These are phyloP conservation scores for Drosophila pectinifera DNA, from an alignment of 1,140 invertebrate genomes.

Conservation along the genomic window DNA sequence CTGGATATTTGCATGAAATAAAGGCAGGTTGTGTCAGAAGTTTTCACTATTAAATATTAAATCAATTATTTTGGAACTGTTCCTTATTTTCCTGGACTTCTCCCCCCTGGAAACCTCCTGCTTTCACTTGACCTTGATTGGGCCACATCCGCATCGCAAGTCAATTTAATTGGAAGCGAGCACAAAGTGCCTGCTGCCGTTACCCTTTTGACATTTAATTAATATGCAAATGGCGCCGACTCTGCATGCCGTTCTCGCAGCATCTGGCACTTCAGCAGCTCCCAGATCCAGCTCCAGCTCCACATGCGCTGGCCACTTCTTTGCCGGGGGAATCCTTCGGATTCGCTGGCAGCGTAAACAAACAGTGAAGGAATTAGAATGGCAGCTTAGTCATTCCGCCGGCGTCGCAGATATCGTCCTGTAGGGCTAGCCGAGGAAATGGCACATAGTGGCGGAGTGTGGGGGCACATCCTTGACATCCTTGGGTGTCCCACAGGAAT, in stretches of 20 bases:
- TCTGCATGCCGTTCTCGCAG: constrained; percentile 34
- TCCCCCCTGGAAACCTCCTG: not conserved
- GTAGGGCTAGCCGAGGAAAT: constrained; percentile 42
- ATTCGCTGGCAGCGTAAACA: constrained; percentile 41
- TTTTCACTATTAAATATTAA: no score
- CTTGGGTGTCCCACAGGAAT: constrained; percentile 65
- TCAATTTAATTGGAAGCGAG: constrained; percentile 50
- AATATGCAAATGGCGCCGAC: constrained; percentile 71
- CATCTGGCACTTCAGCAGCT: constrained; percentile 29
- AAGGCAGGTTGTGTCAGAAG: not conserved
- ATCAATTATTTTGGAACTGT: not conserved
- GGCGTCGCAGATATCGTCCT: constrained; percentile 72
- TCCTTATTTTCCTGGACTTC: not conserved
- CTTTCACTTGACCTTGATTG: constrained; percentile 31
- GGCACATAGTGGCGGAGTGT: constrained; percentile 1
- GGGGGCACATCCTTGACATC: constrained; percentile 33
- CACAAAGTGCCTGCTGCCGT: constrained; percentile 46
- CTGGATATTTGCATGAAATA: not conserved
- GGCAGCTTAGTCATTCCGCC: constrained; percentile 74
- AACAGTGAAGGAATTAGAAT: constrained; percentile 64
- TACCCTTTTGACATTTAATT: constrained; percentile 80
- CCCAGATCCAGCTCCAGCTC: not conserved
- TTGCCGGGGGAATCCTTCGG: constrained; percentile 2
- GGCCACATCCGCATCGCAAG: constrained; percentile 18
- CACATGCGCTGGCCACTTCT: constrained; percentile 48